Base-by-base conservation (phyloP, 2,797 vertebrate species). In the Botia almorhae region DNA sequence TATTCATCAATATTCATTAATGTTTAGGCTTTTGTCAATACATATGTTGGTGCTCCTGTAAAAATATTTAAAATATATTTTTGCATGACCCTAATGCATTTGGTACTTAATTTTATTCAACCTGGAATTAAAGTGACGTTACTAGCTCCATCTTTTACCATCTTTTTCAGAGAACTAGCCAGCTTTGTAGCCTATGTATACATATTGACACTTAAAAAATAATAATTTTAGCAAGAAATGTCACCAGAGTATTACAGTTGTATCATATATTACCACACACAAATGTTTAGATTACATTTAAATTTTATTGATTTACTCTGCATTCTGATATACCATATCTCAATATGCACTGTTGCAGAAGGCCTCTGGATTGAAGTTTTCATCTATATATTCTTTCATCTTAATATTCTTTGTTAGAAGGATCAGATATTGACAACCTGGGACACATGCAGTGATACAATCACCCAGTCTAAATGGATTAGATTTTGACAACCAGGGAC, bases 221-320 rank as follows among this genome's bases (percentile, higher is more conserved):
- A 50, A 50, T 14, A 51, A 21, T 55, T 51, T 33, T 8, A 5
- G 7, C n/a, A 51, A 63, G 36, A 74, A 74, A 63, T 14, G 2
- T 26, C 21, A 60, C 11, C 33, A 33, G 0, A 7, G 17, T 6
- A 51, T 75, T 12, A 14, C 1, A 39, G 36, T 11, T 64, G 13
- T 1, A 8, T 53, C 64, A 23, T 13, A 65, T 2, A 55, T 0
- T 11, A 56, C 21, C 39, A 58, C 7, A 16, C 68, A 84, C 21
- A 72, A 51, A 11, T 19, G 39, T 78, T 77, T 48, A 81, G 80
- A 86, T 80, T 85, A 80, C 2, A 84, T 82, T 86, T 43, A 43
- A 10, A 46, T 63, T 93, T 93, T 93, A 93, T 92, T 93, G 85
- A 91, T 81, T 89, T 87, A 86, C 50, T 82, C 81, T 88, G 85